A percentile compares a stretch with the other conserved stretches of the same genome.
Evolutionary conservation across 2,113 vertebrate genomes (phyloP).

Genomic region (Neomonachus schauinslandi): DNA sequence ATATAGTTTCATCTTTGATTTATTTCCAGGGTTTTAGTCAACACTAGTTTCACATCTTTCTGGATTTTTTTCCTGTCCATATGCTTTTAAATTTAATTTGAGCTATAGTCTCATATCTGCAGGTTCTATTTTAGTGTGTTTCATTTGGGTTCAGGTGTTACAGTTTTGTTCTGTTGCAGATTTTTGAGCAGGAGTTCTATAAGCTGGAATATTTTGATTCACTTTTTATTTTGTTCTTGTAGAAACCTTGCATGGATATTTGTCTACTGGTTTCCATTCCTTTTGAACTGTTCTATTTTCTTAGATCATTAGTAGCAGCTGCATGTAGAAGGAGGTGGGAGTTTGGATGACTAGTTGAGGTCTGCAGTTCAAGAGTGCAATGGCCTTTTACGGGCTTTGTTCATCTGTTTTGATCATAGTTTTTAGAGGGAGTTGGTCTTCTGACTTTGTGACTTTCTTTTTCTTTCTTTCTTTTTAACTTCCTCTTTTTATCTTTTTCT

Average conservation of each 20-base stretch:
- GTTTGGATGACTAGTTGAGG: not conserved
- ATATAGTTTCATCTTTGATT: not conserved
- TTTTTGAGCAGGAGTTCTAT: not conserved
- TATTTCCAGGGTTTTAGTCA: not conserved
- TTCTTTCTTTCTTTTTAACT: not conserved
- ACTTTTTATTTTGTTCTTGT: not conserved
- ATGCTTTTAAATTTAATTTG: not conserved
- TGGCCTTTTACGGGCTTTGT: not conserved
- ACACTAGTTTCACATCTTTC: not conserved
- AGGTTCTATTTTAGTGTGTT: not conserved
- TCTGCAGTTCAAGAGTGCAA: not conserved
- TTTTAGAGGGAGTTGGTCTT: not conserved
- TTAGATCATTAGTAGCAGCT: not conserved
- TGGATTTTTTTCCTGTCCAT: not conserved
- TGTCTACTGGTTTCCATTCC: not conserved
- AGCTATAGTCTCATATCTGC: not conserved
- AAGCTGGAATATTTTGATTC: not conserved
- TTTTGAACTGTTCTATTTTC: slow-evolving; percentile 24
- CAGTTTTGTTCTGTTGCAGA: not conserved
- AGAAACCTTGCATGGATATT: not conserved
- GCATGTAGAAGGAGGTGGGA: not conserved
- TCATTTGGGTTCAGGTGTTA: not conserved
- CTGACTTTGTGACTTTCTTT: not conserved
- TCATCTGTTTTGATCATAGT: not conserved
- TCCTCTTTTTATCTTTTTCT: not conserved